Evolutionary conservation across 1,140 invertebrate genomes (phyloP).

Genomic region (Nylanderia fulva): DNA sequence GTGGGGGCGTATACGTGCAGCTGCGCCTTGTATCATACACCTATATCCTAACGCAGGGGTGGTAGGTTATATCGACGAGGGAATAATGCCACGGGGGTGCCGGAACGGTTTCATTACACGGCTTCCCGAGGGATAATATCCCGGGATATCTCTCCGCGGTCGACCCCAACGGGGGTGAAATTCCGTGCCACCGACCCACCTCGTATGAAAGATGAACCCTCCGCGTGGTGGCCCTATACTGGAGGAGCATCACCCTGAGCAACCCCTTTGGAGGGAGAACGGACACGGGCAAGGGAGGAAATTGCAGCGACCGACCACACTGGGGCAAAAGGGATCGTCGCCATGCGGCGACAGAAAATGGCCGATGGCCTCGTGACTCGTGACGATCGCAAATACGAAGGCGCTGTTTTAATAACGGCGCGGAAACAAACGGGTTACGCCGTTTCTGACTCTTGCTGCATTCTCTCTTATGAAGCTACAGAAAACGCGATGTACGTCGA

Average conservation of each 20-base stretch:
- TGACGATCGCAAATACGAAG: conserved; percentile 34
- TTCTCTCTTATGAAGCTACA: not conserved
- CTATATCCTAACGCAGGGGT: conserved; percentile 67
- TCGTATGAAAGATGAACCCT: conserved; percentile 64
- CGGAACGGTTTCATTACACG: conserved; percentile 82
- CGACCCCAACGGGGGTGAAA: conserved; percentile 72
- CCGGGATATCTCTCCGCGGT: conserved; percentile 69
- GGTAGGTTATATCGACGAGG: conserved; percentile 68
- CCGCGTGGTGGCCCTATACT: conserved; percentile 32
- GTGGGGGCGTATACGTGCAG: conserved; percentile 67
- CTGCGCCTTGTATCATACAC: conserved; percentile 68
- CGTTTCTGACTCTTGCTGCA: not conserved
- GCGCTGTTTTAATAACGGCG: conserved; percentile 49
- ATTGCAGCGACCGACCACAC: conserved; percentile 57
- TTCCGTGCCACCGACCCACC: conserved; percentile 70
- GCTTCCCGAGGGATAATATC: conserved; percentile 80
- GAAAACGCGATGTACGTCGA: conserved; percentile 6
- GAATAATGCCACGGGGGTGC: conserved; percentile 73
- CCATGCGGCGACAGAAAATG: conserved; percentile 62
- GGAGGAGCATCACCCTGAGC: conserved; percentile 38
- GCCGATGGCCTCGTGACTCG: conserved; percentile 59
- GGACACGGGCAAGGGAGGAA: conserved; percentile 58
- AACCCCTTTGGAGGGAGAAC: conserved; percentile 65
- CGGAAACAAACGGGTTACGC: conserved; percentile 4
- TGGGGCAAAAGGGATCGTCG: conserved; percentile 19